These are phyloP conservation scores for Charanyca ferruginea DNA, from an alignment of 2,888 invertebrate species.

Conservation along the genomic window DNA sequence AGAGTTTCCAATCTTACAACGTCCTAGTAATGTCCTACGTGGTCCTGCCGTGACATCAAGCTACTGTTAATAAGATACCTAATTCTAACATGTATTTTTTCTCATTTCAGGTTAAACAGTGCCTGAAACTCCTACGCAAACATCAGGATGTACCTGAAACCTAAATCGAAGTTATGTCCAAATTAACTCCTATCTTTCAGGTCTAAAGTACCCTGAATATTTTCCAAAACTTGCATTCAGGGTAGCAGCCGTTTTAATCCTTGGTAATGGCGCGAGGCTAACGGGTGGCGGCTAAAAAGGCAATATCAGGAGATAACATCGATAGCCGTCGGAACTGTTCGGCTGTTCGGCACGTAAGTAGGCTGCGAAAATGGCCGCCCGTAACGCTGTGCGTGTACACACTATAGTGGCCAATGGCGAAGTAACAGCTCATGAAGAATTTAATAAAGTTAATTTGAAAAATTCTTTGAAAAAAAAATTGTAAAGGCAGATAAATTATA, in stretches of 20 bases:
- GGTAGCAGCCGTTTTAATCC: constrained; percentile 57
- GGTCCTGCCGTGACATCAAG: not conserved
- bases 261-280: constrained; percentile 60
- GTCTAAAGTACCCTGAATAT: constrained; percentile 7
- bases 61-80: not conserved
- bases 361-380: constrained; percentile 71
- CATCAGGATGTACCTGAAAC: not conserved
- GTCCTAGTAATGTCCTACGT: not conserved
- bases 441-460: not conserved
- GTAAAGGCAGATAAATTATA: too few relatives aligned
- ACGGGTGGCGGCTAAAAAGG: constrained; percentile 73
- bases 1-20: not conserved
- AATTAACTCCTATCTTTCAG: constrained; percentile 19
- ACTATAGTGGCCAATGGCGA: constrained; percentile 36
- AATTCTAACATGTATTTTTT: not conserved
- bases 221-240: constrained; percentile 35
- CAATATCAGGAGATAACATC: constrained; percentile 77
- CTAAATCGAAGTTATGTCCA: not conserved
- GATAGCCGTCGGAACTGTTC: constrained; percentile 64
- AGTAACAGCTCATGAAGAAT: not conserved
- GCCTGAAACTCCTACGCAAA: not conserved
- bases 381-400: constrained; percentile 62
- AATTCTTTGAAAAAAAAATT: not conserved
- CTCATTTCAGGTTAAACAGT: constrained; percentile 13
- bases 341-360: constrained; percentile 74